Evolutionary conservation across 2,888 invertebrate species (phyloP).

Genomic region (Dicycla oo): DNA sequence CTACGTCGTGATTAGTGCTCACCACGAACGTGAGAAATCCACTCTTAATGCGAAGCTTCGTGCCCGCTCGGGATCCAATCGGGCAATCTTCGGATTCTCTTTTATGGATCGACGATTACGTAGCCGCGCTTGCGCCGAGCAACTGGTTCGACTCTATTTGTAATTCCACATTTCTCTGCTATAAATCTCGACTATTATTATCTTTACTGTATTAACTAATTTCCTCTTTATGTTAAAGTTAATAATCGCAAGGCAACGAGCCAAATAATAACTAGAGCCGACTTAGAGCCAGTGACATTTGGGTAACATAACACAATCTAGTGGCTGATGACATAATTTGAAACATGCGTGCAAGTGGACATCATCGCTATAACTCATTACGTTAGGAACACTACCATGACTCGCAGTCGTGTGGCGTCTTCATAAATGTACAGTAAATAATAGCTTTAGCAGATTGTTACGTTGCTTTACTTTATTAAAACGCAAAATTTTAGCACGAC

Average conservation of each 20-base stretch:
- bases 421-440: conserved; percentile 62
- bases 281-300: conserved; percentile 81
- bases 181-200: conserved; percentile 63
- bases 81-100: conserved; percentile 79
- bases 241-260: conserved; percentile 83
- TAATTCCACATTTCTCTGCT: conserved; percentile 56
- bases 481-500: neutral
- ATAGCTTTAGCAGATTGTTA: conserved; percentile 46
- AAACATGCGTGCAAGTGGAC: conserved; percentile 77
- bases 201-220: conserved; percentile 68
- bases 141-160: conserved; percentile 63
- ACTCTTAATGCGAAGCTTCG: conserved; percentile 76
- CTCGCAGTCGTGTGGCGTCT: conserved; percentile 56
- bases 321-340: conserved; percentile 85
- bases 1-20: conserved; percentile 86
- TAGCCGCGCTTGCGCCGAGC: conserved; percentile 63
- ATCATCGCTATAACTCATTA: conserved; percentile 79
- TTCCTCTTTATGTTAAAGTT: conserved; percentile 74
- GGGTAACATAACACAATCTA: conserved; percentile 80
- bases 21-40: conserved; percentile 82
- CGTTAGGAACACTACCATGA: conserved; percentile 72
- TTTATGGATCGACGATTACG: conserved; percentile 75
- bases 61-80: conserved; percentile 76
- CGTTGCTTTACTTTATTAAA: conserved; percentile 20
- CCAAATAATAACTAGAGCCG: conserved; percentile 83